phyloP scores from a whole-genome alignment of 53 echinoderm and acorn worm species.

The Mesocentrotus franciscanus region DNA sequence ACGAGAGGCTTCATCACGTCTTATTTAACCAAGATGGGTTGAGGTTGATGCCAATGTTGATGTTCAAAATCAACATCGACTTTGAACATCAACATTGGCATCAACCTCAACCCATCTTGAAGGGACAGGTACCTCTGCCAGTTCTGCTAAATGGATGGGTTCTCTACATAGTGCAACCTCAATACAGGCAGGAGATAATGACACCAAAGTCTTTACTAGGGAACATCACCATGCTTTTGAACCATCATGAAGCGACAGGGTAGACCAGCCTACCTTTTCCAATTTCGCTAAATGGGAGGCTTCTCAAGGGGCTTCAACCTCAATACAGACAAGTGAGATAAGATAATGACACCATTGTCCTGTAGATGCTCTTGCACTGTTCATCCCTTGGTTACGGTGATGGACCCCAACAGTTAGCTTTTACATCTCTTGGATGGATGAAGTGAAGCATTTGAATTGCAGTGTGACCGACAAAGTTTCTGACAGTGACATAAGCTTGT shows the following conservation, averaged over 20 bases:
- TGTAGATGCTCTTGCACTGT: background rate
- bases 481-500: background rate
- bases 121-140: slow-evolving; percentile 51
- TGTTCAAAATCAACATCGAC: too few relatives aligned
- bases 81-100: too few relatives aligned
- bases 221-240: too few relatives aligned
- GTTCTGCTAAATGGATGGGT: slow-evolving; percentile 33
- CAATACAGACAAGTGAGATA: background rate
- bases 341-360: background rate
- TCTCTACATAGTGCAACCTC: slow-evolving; percentile 46
- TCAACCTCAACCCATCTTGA: slow-evolving; percentile 18
- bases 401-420: too few relatives aligned
- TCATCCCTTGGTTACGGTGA: too few relatives aligned
- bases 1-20: too few relatives aligned
- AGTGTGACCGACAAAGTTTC: too few relatives aligned
- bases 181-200: slow-evolving; percentile 33
- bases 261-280: slow-evolving; percentile 29
- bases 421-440: too few relatives aligned
- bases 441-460: too few relatives aligned
- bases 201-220: too few relatives aligned
- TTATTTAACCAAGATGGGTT: too few relatives aligned
- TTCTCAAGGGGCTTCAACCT: slow-evolving; percentile 27
- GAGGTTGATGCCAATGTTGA: too few relatives aligned
- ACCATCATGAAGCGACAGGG: slow-evolving; percentile 41
- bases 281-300: slow-evolving; percentile 12